Evolutionary conservation across 2,113 vertebrate genomes (phyloP).

Genomic region (Corythaixoides concolor): DNA sequence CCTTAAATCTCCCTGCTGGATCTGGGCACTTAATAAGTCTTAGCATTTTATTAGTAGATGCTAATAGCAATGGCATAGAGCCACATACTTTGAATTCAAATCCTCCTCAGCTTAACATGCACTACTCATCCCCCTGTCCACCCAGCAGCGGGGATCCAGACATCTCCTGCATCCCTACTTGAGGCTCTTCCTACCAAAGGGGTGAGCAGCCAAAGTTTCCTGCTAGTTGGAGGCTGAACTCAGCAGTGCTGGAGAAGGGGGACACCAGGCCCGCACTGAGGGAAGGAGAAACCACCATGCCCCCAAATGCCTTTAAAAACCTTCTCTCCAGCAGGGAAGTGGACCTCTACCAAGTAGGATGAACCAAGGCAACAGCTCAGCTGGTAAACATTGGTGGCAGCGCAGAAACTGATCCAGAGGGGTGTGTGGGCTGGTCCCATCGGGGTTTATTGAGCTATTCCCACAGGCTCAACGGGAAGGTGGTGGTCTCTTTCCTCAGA

Average conservation of each 20-base stretch:
- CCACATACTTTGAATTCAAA: conserved; percentile 31
- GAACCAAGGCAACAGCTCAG: background rate
- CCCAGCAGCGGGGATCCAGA: background rate
- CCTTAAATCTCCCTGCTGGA: background rate
- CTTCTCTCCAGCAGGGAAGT: background rate
- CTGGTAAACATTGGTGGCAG: background rate
- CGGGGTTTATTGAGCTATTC: background rate
- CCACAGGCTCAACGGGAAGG: background rate
- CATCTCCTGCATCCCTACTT: background rate
- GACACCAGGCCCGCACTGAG: background rate
- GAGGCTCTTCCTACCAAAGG: background rate
- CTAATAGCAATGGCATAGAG: conserved; percentile 9
- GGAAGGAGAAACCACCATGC: background rate
- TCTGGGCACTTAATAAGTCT: conserved; percentile 18
- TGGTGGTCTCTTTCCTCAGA: background rate
- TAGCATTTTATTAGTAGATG: conserved; percentile 44
- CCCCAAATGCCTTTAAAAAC: background rate
- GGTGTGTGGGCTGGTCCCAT: background rate
- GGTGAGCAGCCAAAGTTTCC: background rate
- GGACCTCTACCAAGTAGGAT: background rate
- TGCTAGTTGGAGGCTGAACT: background rate
- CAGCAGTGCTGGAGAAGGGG: background rate
- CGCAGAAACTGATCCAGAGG: background rate
- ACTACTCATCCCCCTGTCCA: background rate
- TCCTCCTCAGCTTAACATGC: background rate